Evolutionary conservation across 1,140 invertebrate species (phyloP).

Genomic region (Scaptodrosophila lebanonensis): DNA sequence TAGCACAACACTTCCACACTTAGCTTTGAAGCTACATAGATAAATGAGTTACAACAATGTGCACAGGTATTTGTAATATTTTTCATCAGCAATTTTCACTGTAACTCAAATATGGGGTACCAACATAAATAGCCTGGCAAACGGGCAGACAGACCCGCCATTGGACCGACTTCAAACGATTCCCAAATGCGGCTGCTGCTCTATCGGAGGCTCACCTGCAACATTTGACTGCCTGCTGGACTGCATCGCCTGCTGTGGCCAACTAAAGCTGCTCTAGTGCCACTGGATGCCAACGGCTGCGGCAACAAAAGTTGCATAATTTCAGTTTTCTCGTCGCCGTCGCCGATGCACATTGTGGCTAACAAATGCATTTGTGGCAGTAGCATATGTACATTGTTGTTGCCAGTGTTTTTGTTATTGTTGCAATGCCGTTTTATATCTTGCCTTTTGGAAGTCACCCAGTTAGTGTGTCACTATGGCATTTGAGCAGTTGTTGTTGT

Average conservation of each 20-base stretch:
- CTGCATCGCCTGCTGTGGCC: neutral
- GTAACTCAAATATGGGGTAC: neutral
- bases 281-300: constrained; percentile 46
- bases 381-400: constrained; percentile 37
- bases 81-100: too few relatives aligned
- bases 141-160: too few relatives aligned
- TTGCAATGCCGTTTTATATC: constrained; percentile 7
- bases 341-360: too few relatives aligned
- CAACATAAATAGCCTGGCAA: constrained; percentile 29
- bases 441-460: constrained; percentile 56
- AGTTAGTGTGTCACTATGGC: constrained; percentile 69
- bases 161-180: too few relatives aligned
- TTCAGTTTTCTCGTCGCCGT: constrained; percentile 29
- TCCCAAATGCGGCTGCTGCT: constrained; percentile 32
- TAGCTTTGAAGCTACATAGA: too few relatives aligned
- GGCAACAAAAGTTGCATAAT: constrained; percentile 51
- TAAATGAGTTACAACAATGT: too few relatives aligned
- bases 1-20: too few relatives aligned
- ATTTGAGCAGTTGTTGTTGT: constrained; percentile 41
- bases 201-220: too few relatives aligned
- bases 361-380: constrained; percentile 15
- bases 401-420: constrained; percentile 25
- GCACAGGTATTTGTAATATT: too few relatives aligned
- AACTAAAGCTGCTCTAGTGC: constrained; percentile 7
- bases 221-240: constrained; percentile 23